Percentiles rank a stretch among this genome's conserved stretches.
Evolutionary conservation across 2,797 vertebrate genomes (phyloP).

Genomic region (Esox masquinongy): DNA sequence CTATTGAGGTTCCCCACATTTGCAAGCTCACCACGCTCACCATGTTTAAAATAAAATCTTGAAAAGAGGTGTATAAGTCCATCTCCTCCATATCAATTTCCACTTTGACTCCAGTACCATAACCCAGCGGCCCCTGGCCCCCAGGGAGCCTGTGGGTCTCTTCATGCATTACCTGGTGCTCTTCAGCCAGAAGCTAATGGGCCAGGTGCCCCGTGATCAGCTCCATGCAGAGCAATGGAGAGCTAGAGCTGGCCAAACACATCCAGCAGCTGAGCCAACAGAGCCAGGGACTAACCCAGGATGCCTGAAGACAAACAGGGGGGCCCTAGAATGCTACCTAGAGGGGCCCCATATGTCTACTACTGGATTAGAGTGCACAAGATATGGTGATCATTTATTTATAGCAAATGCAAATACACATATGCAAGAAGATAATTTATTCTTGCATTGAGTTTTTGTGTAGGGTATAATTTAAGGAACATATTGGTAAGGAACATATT

Average conservation of each 20-base stretch:
- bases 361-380: background rate
- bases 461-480: no score
- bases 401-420: no score
- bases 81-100: constrained; percentile 85
- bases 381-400: background rate
- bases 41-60: no score
- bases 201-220: constrained; percentile 73
- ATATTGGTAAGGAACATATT: no score
- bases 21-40: no score
- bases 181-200: constrained; percentile 85
- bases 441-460: no score
- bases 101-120: constrained; percentile 80
- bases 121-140: constrained; percentile 77
- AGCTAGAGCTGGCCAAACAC: constrained; percentile 78
- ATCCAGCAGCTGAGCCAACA: constrained; percentile 76
- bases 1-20: no score
- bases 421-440: no score
- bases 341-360: background rate
- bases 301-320: background rate
- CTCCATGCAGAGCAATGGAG: constrained; percentile 77
- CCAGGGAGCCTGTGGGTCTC: constrained; percentile 77
- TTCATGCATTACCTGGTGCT: constrained; percentile 91
- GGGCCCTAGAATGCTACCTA: background rate
- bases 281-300: background rate
- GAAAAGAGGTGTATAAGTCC: no score